Conservation (phyloP, 1,140 invertebrate species). For the Trachymyrmex septentrionalis region DNA sequence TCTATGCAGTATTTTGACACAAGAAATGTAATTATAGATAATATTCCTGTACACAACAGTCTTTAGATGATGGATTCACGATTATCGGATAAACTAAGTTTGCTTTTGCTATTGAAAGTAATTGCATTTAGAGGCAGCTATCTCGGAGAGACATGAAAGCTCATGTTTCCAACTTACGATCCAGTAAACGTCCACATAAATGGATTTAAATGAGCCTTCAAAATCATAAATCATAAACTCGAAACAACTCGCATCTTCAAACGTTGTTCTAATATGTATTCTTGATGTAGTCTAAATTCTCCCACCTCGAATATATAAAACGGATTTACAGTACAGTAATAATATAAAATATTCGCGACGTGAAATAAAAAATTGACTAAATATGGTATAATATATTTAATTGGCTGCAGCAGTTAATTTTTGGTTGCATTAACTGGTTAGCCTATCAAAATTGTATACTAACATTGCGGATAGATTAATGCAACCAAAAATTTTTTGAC, state of each 20-base stretch:
- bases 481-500: too few relatives aligned
- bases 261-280: not conserved
- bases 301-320: not conserved
- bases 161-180: conserved; percentile 7
- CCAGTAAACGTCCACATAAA: conserved; percentile 12
- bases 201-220: not conserved
- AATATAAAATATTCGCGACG: conserved; percentile 2
- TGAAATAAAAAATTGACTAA: too few relatives aligned
- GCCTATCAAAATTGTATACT: too few relatives aligned
- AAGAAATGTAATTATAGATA: conserved; percentile 1
- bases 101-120: not conserved
- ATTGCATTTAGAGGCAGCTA: not conserved
- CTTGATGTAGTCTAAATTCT: not conserved
- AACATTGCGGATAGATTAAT: too few relatives aligned
- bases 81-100: conserved; percentile 36
- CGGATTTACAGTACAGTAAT: not conserved
- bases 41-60: not conserved
- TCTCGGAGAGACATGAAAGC: not conserved
- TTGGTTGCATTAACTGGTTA: too few relatives aligned
- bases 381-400: too few relatives aligned
- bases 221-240: conserved; percentile 9
- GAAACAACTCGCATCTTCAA: not conserved
- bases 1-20: not conserved
- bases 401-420: too few relatives aligned
- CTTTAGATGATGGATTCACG: not conserved